Percentiles rank a stretch among this genome's conserved stretches.
phyloP scores from a whole-genome alignment of 1,140 invertebrate genomes.

The Sitodiplosis mosellana region DNA sequence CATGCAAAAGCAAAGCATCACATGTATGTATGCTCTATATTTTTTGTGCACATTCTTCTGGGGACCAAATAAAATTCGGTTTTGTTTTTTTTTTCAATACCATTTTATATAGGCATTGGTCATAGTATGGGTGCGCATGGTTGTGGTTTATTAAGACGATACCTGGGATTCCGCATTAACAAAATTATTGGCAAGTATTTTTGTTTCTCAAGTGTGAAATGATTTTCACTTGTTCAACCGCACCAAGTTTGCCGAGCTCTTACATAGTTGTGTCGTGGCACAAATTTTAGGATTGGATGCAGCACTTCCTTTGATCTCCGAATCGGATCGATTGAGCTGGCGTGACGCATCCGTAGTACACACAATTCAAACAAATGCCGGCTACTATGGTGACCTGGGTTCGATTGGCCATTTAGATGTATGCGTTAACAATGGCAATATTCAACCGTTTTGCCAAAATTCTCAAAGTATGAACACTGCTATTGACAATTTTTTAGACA shows the following conservation, averaged over 20 bases:
- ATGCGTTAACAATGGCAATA: constrained; percentile 51
- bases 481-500: background rate
- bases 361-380: constrained; percentile 56
- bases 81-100: too few species aligned
- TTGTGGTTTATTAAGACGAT: constrained; percentile 50
- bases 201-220: background rate
- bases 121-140: constrained; percentile 55
- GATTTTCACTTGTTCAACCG: background rate
- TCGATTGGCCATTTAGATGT: constrained; percentile 51
- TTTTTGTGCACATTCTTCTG: background rate
- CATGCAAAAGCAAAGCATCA: too few species aligned
- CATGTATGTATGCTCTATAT: too few species aligned
- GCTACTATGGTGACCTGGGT: constrained; percentile 48
- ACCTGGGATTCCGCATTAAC: constrained; percentile 37
- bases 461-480: constrained; percentile 31
- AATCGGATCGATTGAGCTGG: constrained; percentile 37
- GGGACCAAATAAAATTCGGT: too few species aligned
- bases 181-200: constrained; percentile 32
- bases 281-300: constrained; percentile 39
- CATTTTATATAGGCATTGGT: constrained; percentile 35
- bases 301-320: constrained; percentile 44
- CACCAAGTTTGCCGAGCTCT: background rate
- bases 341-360: constrained; percentile 51
- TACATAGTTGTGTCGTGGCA: background rate
- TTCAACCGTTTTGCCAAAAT: constrained; percentile 50